phyloP scores from a whole-genome alignment of 1,140 invertebrate species.

The Colletes gigas region DNA sequence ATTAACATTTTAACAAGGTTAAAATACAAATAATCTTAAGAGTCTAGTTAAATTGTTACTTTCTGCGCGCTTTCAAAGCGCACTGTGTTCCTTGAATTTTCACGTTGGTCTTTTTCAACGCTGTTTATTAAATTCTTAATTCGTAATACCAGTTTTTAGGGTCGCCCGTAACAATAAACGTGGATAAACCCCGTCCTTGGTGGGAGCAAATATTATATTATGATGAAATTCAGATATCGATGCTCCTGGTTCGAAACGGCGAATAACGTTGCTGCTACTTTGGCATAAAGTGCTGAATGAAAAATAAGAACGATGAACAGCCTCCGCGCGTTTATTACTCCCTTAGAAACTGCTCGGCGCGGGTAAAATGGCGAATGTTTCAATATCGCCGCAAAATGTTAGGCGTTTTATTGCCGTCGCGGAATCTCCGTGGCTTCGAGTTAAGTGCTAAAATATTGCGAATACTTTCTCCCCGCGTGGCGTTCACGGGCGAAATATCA shows the following conservation, averaged over 20 bases:
- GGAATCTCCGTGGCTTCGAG: slow-evolving; percentile 27
- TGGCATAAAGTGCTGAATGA: background rate
- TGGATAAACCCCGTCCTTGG: no score
- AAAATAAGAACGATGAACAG: background rate
- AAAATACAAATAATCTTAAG: no score
- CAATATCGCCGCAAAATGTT: slow-evolving; percentile 53
- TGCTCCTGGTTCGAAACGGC: background rate
- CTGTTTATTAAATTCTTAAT: no score
- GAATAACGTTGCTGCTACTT: background rate
- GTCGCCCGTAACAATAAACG: no score
- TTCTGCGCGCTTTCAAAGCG: no score
- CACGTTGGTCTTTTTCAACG: no score
- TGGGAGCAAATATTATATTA: no score
- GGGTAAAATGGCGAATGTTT: slow-evolving; percentile 30
- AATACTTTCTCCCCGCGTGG: slow-evolving; percentile 41
- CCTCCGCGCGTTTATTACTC: slow-evolving; percentile 12
- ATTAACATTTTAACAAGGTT: no score
- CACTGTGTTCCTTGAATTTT: no score
- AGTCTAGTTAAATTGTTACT: no score
- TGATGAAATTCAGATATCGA: background rate
- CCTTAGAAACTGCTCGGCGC: slow-evolving; percentile 11
- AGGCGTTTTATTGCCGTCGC: slow-evolving; percentile 49
- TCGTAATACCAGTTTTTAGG: no score
- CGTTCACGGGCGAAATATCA: slow-evolving; percentile 47
- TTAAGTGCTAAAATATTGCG: slow-evolving; percentile 54